Conservation (phyloP, 2,113 vertebrate species). For the Odontesthes bonariensis region DNA sequence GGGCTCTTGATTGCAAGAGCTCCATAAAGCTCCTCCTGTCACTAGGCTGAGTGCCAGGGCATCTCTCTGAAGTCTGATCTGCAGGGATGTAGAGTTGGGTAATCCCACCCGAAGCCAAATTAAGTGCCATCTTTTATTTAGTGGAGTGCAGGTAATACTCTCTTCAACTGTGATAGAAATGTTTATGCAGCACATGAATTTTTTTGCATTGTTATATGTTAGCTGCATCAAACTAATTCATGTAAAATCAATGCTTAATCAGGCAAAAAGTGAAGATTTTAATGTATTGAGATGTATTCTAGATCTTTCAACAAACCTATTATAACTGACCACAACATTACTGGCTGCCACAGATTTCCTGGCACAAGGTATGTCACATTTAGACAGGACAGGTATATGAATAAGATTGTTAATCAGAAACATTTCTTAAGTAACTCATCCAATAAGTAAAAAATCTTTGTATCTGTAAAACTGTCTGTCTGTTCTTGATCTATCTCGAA, state of each 20-base stretch:
- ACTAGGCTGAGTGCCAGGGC: slow-evolving; percentile 58
- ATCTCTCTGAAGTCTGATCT: slow-evolving; percentile 70
- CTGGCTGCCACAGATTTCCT: neutral
- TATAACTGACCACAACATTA: neutral
- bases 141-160: slow-evolving; percentile 31
- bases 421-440: neutral
- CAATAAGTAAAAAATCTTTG: neutral
- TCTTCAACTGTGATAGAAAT: slow-evolving; percentile 8
- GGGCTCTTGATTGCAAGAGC: slow-evolving; percentile 69
- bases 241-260: too few relatives aligned
- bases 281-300: neutral
- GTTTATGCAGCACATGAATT: neutral
- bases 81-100: slow-evolving; percentile 49
- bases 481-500: neutral
- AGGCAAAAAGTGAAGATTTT: too few relatives aligned
- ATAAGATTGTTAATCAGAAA: neutral
- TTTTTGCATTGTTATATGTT: neutral
- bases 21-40: slow-evolving; percentile 71
- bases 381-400: neutral
- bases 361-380: neutral
- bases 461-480: neutral
- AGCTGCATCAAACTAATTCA: neutral
- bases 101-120: slow-evolving; percentile 49
- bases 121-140: slow-evolving; percentile 50
- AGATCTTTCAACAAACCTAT: neutral